Conservation (phyloP, 2,113 vertebrate genomes). For the Antigone vipio region DNA sequence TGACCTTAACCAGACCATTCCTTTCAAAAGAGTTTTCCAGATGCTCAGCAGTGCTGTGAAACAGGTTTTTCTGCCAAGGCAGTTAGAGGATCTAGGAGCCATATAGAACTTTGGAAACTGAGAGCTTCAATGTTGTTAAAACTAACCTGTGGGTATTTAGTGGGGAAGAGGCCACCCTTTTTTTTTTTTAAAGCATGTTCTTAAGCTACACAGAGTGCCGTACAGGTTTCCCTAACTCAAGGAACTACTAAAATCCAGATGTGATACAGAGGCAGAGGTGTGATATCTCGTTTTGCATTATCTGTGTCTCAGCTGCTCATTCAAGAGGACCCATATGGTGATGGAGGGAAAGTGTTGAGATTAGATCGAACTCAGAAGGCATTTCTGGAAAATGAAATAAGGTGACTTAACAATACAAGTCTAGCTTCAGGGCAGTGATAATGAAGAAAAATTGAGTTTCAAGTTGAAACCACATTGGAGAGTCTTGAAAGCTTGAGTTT, state of each 20-base stretch:
- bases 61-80: background rate
- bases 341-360: background rate
- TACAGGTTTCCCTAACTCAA: background rate
- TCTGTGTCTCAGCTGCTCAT: background rate
- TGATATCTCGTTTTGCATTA: background rate
- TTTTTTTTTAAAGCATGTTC: background rate
- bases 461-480: background rate
- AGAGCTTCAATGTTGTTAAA: background rate
- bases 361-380: background rate
- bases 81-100: background rate
- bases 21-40: background rate
- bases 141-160: background rate
- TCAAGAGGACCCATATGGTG: background rate
- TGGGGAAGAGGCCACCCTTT: background rate
- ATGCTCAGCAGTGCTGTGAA: background rate
- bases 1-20: background rate
- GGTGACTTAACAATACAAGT: background rate
- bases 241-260: background rate
- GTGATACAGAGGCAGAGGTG: background rate
- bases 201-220: background rate
- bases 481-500: background rate
- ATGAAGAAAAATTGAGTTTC: background rate
- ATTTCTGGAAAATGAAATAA: background rate
- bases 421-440: background rate
- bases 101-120: background rate